Conservation (phyloP, 23 tunicate genomes). For the Halocynthia aurantium region DNA sequence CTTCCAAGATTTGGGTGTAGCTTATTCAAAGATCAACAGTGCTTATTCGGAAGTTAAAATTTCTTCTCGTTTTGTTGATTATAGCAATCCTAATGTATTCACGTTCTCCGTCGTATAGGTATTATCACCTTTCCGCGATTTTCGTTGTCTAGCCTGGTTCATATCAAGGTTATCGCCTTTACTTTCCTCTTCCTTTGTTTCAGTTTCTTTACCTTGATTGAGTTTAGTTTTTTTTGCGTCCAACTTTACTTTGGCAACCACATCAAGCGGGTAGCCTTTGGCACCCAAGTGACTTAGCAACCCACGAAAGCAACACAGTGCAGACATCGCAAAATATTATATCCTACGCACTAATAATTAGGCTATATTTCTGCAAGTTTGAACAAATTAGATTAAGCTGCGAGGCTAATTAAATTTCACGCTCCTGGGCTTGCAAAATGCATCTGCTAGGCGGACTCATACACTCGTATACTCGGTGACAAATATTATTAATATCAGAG, state of each 20-base stretch:
- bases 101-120: too few species aligned
- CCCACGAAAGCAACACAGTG: constrained; percentile 22
- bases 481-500: too few species aligned
- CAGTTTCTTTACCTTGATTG: neutral
- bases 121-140: too few species aligned
- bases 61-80: too few species aligned
- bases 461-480: too few species aligned
- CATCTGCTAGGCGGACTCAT: neutral
- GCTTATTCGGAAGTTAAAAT: too few species aligned
- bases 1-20: too few species aligned
- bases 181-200: neutral
- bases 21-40: too few species aligned
- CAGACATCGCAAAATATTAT: constrained; percentile 1
- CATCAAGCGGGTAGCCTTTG: constrained; percentile 10
- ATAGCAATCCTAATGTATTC: too few species aligned
- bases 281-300: constrained; percentile 5
- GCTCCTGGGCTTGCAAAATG: neutral
- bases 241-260: constrained; percentile 17
- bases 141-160: too few species aligned
- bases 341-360: neutral
- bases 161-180: neutral
- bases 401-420: neutral
- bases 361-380: neutral
- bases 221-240: neutral
- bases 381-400: neutral